phyloP scores from a whole-genome alignment of 1,140 invertebrate genomes.

The Drosophila sturtevanti region DNA sequence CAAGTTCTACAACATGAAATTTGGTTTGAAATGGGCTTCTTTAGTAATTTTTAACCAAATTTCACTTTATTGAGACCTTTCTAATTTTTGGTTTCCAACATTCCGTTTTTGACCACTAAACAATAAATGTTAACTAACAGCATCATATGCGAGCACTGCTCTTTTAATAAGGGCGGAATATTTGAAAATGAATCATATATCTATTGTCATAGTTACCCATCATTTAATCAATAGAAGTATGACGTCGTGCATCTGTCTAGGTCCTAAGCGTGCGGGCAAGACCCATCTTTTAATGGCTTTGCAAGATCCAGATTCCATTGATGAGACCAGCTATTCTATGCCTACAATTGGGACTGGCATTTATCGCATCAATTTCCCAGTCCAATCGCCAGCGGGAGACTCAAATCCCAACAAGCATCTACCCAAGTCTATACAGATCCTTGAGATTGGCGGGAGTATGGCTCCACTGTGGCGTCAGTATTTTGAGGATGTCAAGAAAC shows the following conservation, averaged over 20 bases:
- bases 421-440: slow-evolving; percentile 83
- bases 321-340: slow-evolving; percentile 89
- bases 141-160: too few species aligned
- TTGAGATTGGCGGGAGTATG: slow-evolving; percentile 91
- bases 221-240: slow-evolving; percentile 54
- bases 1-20: too few species aligned
- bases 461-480: slow-evolving; percentile 89
- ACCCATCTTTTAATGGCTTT: slow-evolving; percentile 90
- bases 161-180: background rate
- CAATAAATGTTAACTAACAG: too few species aligned
- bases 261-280: slow-evolving; percentile 90
- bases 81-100: too few species aligned
- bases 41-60: too few species aligned
- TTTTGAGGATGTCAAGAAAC: slow-evolving; percentile 86
- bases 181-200: background rate
- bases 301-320: slow-evolving; percentile 86
- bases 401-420: slow-evolving; percentile 67
- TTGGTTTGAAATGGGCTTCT: too few species aligned
- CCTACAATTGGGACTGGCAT: slow-evolving; percentile 91
- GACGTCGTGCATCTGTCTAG: slow-evolving; percentile 87
- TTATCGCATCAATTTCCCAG: slow-evolving; percentile 85
- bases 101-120: too few species aligned
- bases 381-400: slow-evolving; percentile 78
- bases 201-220: background rate
- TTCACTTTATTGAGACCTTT: too few species aligned